Base-by-base conservation (phyloP, 2,113 vertebrate species). In the Antechinus flavipes region DNA sequence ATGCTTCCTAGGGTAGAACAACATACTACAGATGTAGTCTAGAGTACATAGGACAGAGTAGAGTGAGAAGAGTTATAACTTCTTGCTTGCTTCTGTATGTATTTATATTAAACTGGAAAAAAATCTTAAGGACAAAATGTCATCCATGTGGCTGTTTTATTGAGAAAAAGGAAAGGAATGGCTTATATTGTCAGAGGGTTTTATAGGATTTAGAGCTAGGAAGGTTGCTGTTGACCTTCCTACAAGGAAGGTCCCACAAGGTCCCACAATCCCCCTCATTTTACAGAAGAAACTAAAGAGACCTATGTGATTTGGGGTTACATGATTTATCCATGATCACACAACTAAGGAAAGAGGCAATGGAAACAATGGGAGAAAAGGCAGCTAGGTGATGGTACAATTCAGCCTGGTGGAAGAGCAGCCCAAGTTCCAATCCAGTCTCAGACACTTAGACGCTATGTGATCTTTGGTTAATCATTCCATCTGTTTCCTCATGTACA, bases 341-440 rank as follows among this genome's bases (percentile, higher is more conserved):
- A 3, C 19, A 8, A 49, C 11, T 25, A n/a, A 56, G 4, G 46
- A 54, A 84, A 56, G 22, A 22, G 11, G 27, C 61, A 89, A 27
- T 76, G 91, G 93, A 53, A 96, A 93, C n/a, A 6, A 49, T 76
- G 22, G 49, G 76, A 50, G 90, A 53, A 95, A 84, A 54, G 26
- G 27, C 24, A 68, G 11, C 9, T 61, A 30, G 27, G 58, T 27
- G 10, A 27, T 61, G 58, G 58, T 30, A 35, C 9, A 30, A 14
- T 26, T 61, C 58, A 27, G 27, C 10, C 58, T 30, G 58, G 27
- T 22, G 27, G 30, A 27, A 30, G 2, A 19, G 14, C 58, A 68
- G 30, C 12, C 58, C 11, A 4, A 68, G 58, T 68, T 30, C 58
- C 11, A 35, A 35, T 16, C 58, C 58, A 68, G 30, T 30, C 58